phyloP scores from a whole-genome alignment of 2,888 invertebrate genomes.

The Diarsia dahlii region DNA sequence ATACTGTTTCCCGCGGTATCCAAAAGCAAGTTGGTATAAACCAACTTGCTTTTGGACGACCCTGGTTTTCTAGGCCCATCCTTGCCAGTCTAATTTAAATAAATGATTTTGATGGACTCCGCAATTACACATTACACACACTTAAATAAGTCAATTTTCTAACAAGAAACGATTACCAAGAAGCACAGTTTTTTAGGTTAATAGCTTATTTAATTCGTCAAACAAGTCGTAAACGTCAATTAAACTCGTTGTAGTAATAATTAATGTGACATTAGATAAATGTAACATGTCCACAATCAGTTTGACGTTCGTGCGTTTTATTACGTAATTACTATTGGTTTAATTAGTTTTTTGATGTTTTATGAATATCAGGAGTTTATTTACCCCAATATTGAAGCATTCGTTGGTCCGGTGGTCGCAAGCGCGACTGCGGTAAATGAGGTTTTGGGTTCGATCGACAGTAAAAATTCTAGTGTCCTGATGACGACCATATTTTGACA shows the following conservation, averaged over 20 bases:
- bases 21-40: too few relatives aligned
- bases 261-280: conserved; percentile 41
- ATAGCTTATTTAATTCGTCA: conserved; percentile 34
- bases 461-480: too few relatives aligned
- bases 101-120: background rate
- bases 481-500: too few relatives aligned
- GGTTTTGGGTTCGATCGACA: too few relatives aligned
- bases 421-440: too few relatives aligned
- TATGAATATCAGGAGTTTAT: conserved; percentile 27
- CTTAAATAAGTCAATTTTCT: conserved; percentile 12
- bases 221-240: conserved; percentile 53
- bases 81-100: background rate
- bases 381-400: background rate
- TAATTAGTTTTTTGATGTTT: conserved; percentile 31
- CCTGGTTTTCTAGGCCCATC: too few relatives aligned
- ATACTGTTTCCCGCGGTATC: too few relatives aligned
- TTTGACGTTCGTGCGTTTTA: conserved; percentile 26
- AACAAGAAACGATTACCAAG: conserved; percentile 25
- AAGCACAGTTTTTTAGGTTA: conserved; percentile 46
- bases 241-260: conserved; percentile 32
- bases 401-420: too few relatives aligned
- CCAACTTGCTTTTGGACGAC: too few relatives aligned
- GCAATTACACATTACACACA: background rate
- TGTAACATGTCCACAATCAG: conserved; percentile 24
- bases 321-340: conserved; percentile 31